Conservation (phyloP, 2,113 vertebrate genomes). For the Bos taurus region ARS-UCD2.0 NC_037348.1:29712501-29713000, state of each 20-base stretch:
- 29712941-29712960: neutral
- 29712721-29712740: neutral
- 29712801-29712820: neutral
- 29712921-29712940: neutral
- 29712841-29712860: neutral
- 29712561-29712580: neutral
- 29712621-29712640: neutral
- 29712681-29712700: neutral
- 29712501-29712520: neutral
- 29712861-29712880: neutral
- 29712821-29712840: neutral
- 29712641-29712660: neutral
- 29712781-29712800: neutral
- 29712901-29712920: neutral
- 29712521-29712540: neutral
- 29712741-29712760: neutral
- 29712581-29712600: neutral
- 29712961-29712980: neutral
- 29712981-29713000: neutral
- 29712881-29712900: neutral
- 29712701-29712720: neutral
- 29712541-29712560: neutral
- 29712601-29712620: neutral
- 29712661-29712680: neutral
- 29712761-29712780: neutral